These are phyloP conservation scores for Rostratula benghalensis DNA, from an alignment of 2,113 vertebrate species.

Conservation along the genomic window DNA sequence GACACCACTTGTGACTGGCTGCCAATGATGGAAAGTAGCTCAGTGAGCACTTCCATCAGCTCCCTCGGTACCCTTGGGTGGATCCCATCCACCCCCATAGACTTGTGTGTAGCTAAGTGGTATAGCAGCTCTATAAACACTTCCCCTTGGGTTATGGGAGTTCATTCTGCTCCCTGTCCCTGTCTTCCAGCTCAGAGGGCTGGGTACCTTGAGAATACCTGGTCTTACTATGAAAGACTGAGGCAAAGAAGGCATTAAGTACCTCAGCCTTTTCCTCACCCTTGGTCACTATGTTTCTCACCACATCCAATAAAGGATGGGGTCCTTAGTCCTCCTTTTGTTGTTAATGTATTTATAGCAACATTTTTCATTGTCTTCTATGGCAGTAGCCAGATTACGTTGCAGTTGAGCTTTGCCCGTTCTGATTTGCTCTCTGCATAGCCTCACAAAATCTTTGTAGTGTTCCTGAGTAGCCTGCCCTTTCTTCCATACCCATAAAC, in stretches of 20 bases:
- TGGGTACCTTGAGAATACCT: neutral
- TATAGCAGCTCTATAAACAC: neutral
- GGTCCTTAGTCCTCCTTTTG: neutral
- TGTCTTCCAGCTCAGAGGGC: neutral
- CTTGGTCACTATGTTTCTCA: neutral
- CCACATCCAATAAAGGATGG: neutral
- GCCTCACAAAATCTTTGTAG: neutral
- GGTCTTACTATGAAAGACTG: neutral
- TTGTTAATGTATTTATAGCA: neutral
- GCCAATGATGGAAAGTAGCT: neutral
- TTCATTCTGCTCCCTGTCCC: neutral
- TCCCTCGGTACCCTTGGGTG: neutral
- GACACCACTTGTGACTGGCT: neutral
- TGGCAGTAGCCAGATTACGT: neutral
- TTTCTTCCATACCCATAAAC: neutral
- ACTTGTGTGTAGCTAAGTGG: neutral
- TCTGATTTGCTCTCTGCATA: neutral
- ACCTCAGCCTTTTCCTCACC: neutral
- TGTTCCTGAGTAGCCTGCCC: neutral
- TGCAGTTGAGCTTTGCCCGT: neutral
- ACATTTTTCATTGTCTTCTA: neutral
- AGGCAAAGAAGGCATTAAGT: neutral
- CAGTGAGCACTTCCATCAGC: neutral
- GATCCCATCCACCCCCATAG: neutral
- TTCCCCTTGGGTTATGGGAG: neutral